Evolutionary conservation across 2,113 vertebrate species (phyloP).

Genomic region (Ailurus styani): DNA sequence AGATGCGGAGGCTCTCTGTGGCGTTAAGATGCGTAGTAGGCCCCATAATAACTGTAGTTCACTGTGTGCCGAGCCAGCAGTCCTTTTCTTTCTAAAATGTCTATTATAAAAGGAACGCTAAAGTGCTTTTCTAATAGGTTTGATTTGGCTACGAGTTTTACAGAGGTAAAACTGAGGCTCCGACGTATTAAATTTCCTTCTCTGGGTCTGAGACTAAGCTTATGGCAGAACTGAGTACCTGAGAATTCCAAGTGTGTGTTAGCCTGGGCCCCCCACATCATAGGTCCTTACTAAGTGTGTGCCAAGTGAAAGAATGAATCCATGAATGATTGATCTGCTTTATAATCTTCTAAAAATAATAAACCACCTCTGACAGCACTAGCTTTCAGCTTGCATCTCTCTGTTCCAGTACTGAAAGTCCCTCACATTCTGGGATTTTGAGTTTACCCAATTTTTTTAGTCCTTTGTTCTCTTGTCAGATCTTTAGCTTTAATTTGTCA

Average conservation of each 20-base stretch:
- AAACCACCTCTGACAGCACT: background rate
- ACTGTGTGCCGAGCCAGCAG: too few species aligned
- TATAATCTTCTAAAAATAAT: background rate
- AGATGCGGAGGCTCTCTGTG: too few species aligned
- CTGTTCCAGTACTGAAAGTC: background rate
- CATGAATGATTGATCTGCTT: background rate
- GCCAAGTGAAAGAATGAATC: background rate
- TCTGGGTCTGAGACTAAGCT: background rate
- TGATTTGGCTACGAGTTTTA: background rate
- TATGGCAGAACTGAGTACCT: background rate
- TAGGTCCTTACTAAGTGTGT: background rate
- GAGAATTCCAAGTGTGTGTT: background rate
- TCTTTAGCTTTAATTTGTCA: background rate
- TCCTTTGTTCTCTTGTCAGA: background rate
- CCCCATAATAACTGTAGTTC: background rate
- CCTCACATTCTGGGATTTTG: background rate
- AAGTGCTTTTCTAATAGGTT: background rate
- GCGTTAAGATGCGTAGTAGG: background rate
- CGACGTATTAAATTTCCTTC: background rate
- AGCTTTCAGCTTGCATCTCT: background rate
- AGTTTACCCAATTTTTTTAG: background rate
- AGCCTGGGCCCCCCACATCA: fast-evolving
- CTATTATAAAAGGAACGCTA: background rate
- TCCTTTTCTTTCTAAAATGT: background rate
- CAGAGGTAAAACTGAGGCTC: background rate